A percentile compares a stretch with the other conserved stretches of the same genome.
Conservation (phyloP, 2,888 invertebrate species). For the Byasa hedistus region DNA sequence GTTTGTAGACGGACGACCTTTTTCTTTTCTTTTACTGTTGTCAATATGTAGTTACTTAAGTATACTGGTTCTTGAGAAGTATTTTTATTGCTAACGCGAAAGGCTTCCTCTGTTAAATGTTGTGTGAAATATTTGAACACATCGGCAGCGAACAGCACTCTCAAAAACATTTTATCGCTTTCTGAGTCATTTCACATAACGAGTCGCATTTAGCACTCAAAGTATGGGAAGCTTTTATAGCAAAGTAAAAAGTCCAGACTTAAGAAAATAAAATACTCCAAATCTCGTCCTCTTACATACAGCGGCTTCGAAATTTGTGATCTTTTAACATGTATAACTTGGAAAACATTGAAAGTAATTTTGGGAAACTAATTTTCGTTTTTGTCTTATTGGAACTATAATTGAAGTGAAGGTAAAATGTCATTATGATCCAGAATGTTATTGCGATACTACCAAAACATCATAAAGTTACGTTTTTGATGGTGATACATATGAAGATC, state of each 20-base stretch:
- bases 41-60: background rate
- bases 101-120: constrained; percentile 13
- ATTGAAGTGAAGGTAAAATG: background rate
- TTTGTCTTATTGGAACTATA: background rate
- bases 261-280: too few species aligned
- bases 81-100: background rate
- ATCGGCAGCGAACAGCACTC: constrained; percentile 10
- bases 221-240: background rate
- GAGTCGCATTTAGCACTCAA: constrained; percentile 15
- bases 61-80: background rate
- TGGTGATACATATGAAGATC: background rate
- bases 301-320: background rate
- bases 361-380: background rate
- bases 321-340: too few species aligned
- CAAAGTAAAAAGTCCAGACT: background rate
- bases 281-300: background rate
- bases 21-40: background rate
- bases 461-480: background rate
- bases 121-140: constrained; percentile 17
- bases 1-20: background rate
- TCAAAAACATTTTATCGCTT: constrained; percentile 22
- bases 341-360: background rate
- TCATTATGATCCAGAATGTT: background rate
- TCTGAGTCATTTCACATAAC: constrained; percentile 15
- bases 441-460: background rate